Percentiles rank a stretch among this genome's conserved stretches.
Conservation (phyloP, 2,797 vertebrate genomes). For the Holocentrus rufus region DNA sequence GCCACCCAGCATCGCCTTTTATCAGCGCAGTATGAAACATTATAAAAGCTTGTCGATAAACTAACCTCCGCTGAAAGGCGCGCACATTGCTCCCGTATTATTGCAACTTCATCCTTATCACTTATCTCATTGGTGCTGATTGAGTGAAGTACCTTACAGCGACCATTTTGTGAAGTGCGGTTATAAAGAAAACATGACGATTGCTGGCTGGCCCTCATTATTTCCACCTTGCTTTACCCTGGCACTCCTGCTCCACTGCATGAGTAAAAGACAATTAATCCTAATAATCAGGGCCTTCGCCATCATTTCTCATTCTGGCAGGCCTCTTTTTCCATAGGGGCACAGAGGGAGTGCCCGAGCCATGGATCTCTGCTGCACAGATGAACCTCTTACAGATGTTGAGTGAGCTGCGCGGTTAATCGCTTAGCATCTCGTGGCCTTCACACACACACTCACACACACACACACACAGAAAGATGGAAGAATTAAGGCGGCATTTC, state of each 20-base stretch:
- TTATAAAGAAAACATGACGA: conserved; percentile 86
- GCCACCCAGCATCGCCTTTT: conserved; percentile 51
- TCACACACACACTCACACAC: conserved; percentile 53
- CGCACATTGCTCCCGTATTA: conserved; percentile 52
- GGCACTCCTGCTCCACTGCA: conserved; percentile 91
- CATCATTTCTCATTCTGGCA: conserved; percentile 99
- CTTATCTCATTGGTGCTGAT: conserved; percentile 75
- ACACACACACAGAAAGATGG: conserved; percentile 60
- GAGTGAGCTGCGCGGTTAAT: conserved; percentile 75
- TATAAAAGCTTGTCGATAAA: conserved; percentile 36
- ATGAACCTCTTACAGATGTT: conserved; percentile 84
- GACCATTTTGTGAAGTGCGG: conserved; percentile 79
- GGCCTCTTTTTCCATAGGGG: conserved; percentile 91
- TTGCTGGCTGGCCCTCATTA: conserved; percentile 88
- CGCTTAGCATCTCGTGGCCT: conserved; percentile 74
- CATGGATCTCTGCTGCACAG: conserved; percentile 80
- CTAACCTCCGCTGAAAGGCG: conserved; percentile 47
- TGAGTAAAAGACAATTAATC: conserved; percentile 99
- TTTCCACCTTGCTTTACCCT: conserved; percentile 89
- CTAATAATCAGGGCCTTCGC: conserved; percentile 94
- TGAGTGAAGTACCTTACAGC: conserved; percentile 78
- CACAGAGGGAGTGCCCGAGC: conserved; percentile 87
- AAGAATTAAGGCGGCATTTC: conserved; percentile 69
- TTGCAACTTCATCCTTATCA: conserved; percentile 74
- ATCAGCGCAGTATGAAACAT: conserved; percentile 35